These are phyloP conservation scores for Halocynthia roretzi DNA, from an alignment of 23 tunicate genomes.

Conservation along the genomic window DNA sequence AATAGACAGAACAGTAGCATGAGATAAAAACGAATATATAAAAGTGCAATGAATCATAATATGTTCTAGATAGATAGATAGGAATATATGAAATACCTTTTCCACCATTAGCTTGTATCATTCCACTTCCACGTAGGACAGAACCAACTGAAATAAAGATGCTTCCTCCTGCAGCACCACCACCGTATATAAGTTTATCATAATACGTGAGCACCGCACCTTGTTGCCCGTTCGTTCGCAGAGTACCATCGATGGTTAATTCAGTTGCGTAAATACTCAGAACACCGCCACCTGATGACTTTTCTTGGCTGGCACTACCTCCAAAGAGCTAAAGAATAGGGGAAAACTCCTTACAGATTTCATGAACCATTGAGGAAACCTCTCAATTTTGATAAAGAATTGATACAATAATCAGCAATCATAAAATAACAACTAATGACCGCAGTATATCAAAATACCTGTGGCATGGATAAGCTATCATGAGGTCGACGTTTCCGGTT, in stretches of 20 bases:
- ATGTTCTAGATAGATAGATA: not conserved
- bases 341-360: too few species aligned
- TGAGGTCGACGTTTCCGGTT: conserved; percentile 18
- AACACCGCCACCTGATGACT: conserved; percentile 20
- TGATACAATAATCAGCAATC: too few species aligned
- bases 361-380: too few species aligned
- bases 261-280: conserved; percentile 3
- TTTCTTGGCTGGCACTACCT: conserved; percentile 13
- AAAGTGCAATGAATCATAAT: not conserved
- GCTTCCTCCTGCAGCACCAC: conserved; percentile 25
- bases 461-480: conserved; percentile 7
- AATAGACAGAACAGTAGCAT: too few species aligned
- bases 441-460: not conserved
- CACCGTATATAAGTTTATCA: conserved; percentile 9
- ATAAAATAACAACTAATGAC: too few species aligned
- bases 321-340: conserved; percentile 16
- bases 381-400: too few species aligned
- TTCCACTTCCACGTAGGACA: conserved; percentile 6
- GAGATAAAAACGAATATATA: not conserved
- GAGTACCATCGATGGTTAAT: conserved; percentile 3
- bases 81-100: not conserved
- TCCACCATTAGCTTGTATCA: conserved; percentile 26
- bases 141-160: conserved; percentile 6
- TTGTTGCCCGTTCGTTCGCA: conserved; percentile 8
- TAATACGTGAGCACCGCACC: not conserved